These are phyloP conservation scores for Pituophis catenifer DNA, from an alignment of 2,113 vertebrate species.

Conservation along the genomic window DNA sequence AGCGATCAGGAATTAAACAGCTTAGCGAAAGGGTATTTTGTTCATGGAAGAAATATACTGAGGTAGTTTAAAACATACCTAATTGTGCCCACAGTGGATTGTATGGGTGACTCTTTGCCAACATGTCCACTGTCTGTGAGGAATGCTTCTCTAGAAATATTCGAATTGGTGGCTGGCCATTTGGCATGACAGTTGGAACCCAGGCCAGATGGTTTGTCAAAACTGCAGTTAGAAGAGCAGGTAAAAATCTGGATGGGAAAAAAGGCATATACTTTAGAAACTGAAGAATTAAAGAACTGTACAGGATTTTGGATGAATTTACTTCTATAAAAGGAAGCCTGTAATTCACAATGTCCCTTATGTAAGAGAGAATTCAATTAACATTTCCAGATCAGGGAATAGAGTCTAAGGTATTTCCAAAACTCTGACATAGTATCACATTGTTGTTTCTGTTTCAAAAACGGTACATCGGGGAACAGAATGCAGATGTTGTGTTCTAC, in stretches of 20 bases:
- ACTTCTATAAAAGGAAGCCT: neutral
- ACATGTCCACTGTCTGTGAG: constrained; percentile 94
- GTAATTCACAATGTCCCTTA: neutral
- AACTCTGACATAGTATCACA: neutral
- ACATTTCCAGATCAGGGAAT: neutral
- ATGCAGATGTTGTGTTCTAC: neutral
- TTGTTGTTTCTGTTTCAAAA: neutral
- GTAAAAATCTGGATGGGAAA: constrained; percentile 84
- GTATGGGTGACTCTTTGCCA: constrained; percentile 96
- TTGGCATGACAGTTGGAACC: constrained; percentile 99
- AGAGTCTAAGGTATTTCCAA: neutral
- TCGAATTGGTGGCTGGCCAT: constrained; percentile 94
- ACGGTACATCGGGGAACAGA: neutral
- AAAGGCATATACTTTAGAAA: constrained; percentile 19
- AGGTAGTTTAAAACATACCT: constrained; percentile 71
- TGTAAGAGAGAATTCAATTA: neutral
- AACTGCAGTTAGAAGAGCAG: constrained; percentile 93
- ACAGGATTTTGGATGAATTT: neutral
- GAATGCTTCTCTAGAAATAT: constrained; percentile 99
- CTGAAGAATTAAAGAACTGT: neutral
- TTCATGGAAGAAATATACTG: neutral
- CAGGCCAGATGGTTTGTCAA: constrained; percentile 97
- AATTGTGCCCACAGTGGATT: constrained; percentile 98
- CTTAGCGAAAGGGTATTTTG: neutral
- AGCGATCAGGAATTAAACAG: neutral